Base-by-base conservation (phyloP, 1,140 invertebrate genomes). In the Cecropterus lyciades region DNA sequence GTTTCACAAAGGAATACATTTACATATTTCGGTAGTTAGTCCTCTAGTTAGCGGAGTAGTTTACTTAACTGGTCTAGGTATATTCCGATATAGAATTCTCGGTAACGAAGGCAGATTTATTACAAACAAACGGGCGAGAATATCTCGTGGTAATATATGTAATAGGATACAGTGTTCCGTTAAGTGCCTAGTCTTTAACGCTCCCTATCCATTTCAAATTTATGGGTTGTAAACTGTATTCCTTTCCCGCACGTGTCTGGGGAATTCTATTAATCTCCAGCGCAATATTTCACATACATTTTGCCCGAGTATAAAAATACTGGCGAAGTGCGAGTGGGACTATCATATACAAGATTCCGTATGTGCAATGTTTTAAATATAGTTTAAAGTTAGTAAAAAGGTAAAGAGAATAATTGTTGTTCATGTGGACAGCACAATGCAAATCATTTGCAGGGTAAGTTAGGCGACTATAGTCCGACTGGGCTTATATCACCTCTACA, bases 201-300 rank as follows among this genome's bases (percentile, higher is more conserved):
- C 69, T 70, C 75, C 75, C 76, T 67, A 78, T 72, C 70, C 77
- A 73, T 77, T 85, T 78, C 74, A 77, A 80, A 79, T 80, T 85
- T 85, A 84, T 82, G 77, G 69, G 72, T 72, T 78, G 79, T 86
- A 80, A 85, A 85, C 76, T 72, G 69, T 68, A 76, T 70, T 75
- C 67, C 27, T 75, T 69, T 55, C 55, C 64, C 48, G 72, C 72
- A 79, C 72, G 75, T 80, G 73, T 71, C 73, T 78, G 59, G 72
- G 73, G 75, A 79, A 71, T 75, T 77, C 43, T 13, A 60, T 60
- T 60, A 60, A 60, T 60, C 75, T 70, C 74, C 63, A 59, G 65
- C 70, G 73, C 63, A 78, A 73, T 80, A 77, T 78, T 74, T 75
- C n/a, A n/a, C 66, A 8, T 73, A 42, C 52, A 72, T 69, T 76